Conservation (phyloP, 2,888 invertebrate genomes). For the Sympetrum striolatum region DNA sequence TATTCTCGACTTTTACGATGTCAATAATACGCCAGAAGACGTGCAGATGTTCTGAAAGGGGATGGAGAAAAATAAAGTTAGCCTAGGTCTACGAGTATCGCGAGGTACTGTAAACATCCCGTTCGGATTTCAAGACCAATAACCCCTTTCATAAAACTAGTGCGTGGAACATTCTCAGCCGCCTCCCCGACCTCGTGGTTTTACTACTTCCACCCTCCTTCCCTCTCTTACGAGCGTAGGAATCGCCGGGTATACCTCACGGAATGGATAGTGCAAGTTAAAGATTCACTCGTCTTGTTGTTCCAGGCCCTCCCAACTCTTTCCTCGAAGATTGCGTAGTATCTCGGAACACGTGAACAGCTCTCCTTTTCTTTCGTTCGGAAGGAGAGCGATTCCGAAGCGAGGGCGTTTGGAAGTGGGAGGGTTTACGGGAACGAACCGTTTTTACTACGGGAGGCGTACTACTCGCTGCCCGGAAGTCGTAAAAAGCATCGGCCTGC, state of each 20-base stretch:
- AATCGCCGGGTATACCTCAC: background rate
- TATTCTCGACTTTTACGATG: too few relatives aligned
- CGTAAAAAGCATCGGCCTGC: conserved; percentile 39
- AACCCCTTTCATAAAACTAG: too few relatives aligned
- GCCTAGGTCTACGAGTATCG: too few relatives aligned
- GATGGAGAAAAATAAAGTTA: too few relatives aligned
- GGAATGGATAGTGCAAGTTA: background rate
- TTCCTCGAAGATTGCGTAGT: background rate
- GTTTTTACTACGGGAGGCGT: background rate
- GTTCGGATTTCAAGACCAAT: too few relatives aligned
- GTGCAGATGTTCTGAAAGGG: too few relatives aligned
- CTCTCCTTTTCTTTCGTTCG: background rate
- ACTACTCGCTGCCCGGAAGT: conserved; percentile 38
- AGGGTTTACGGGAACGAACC: background rate
- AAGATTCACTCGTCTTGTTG: background rate
- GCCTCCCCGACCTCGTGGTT: background rate
- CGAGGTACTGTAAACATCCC: too few relatives aligned
- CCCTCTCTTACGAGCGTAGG: background rate
- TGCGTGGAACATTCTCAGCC: background rate
- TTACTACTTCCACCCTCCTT: background rate
- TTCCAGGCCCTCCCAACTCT: background rate
- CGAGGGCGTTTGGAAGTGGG: background rate
- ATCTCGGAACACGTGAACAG: too few relatives aligned
- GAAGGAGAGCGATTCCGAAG: background rate
- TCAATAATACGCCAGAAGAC: too few relatives aligned